Base-by-base conservation (phyloP, 2,113 vertebrate genomes). In the Apodemus speciosus region DNA sequence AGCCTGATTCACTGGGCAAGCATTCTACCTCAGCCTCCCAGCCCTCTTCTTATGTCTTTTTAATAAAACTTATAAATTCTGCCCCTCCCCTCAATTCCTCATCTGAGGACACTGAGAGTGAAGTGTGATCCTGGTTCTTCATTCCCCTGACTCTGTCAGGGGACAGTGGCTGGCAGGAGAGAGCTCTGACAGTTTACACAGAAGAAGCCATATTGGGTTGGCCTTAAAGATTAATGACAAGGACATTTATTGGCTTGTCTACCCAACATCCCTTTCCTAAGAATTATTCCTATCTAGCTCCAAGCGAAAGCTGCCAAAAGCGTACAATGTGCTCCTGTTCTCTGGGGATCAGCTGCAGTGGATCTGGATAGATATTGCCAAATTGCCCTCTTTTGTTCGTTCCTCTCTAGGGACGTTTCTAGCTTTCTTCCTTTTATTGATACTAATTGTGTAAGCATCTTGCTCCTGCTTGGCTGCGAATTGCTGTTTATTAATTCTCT, bases 341-440 rank as follows among this genome's bases (percentile, higher is more conserved):
- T 89, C 83, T 77, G 43, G 58, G 85, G 81, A 92, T 25, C 35
- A 11, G 20, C 35, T 76, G 30, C 81, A 62, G 68, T 80, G 40
- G 66, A 73, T 79, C 77, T 90, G 90, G 32, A 81, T 30, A 92
- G 56, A 90, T 62, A 43, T 49, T 95, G 91, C 71, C 86, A 96
- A 96, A 92, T 62, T 81, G 38, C 46, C 76, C n/a, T 89, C 76
- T 66, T 68, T 58, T 76, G 60, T 79, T 91, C 90, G 49, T 56
- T 90, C 46, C 68, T 91, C 95, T 90, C 72, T 16, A 51, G 93
- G 83, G 91, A 14, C 51, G 18, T 84, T 85, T 76, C 90, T 92
- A 60, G 81, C n/a, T 64, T 88, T 96, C 79, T 64, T 93, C 53
- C 77, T 94, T 88, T 92, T 79, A 84, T 71, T 94, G 92, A 90